Conservation (phyloP, 2,888 invertebrate species). For the Salpingus planirostris region DNA sequence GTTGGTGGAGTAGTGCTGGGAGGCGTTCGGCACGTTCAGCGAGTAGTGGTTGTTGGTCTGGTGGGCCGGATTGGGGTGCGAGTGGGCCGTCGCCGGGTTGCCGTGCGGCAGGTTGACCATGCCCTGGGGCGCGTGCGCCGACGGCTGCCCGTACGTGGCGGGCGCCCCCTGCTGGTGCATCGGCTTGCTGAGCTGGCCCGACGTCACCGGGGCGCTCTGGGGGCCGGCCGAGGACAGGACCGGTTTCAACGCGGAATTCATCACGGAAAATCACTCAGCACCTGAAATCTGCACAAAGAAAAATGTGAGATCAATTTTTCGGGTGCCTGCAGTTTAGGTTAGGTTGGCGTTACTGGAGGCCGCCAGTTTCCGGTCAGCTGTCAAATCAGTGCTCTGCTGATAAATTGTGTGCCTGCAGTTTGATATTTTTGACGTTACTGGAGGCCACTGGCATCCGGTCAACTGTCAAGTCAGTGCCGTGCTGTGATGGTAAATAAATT, state of each 20-base stretch:
- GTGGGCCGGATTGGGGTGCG: constrained; percentile 24
- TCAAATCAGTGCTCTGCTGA: no score
- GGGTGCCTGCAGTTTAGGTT: no score
- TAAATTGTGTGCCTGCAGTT: no score
- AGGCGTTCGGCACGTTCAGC: constrained; percentile 29
- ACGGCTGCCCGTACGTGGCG: constrained; percentile 31
- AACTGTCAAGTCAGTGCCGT: no score
- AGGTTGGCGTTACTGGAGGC: no score
- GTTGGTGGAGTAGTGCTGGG: constrained; percentile 24
- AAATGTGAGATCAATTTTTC: no score
- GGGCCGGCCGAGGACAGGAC: constrained; percentile 44
- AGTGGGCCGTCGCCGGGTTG: constrained; percentile 26
- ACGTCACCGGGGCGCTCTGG: constrained; percentile 33
- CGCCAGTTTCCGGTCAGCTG: no score
- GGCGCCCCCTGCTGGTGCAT: constrained; percentile 34
- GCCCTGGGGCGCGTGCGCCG: constrained; percentile 30
- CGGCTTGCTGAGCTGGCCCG: constrained; percentile 29
- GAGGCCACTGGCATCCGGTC: no score
- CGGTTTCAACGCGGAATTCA: constrained; percentile 57
- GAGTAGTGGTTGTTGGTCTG: constrained; percentile 31
- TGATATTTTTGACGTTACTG: no score
- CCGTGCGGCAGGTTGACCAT: constrained; percentile 28
- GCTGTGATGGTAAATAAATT: no score
- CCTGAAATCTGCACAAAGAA: no score
- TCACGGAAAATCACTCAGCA: no score